Evolutionary conservation across 2,888 invertebrate species (phyloP), one percentile per base, ranked within the genome.

Genomic region (Esperia sulphurella): DNA sequence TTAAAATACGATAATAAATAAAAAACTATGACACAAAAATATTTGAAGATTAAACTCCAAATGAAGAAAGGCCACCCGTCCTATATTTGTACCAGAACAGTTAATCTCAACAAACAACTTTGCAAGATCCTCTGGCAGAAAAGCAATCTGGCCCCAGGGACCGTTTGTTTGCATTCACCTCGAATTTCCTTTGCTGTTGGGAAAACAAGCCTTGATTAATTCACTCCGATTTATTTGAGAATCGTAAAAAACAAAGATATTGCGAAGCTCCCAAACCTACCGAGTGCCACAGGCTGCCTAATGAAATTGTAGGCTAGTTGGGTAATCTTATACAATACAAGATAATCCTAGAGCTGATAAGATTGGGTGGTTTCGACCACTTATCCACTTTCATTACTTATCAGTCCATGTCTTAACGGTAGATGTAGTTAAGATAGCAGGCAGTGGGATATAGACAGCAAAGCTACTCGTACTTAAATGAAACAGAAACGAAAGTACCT

Each of bases 201-300:
- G 66, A 72, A 77, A 76, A 75, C 75, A 76, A 77, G 67, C 63
- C 60, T 66, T 76, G 71, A 81, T 81, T 76, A 76, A 80, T 79
- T 74, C 72, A 61, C 63, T 57, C 54, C 54, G 60, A 70, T 72
- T 75, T 75, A 68, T 74, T 69, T 68, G 51, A 53, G 51, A 56
- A 58, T 58, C 55, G 54, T 54, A 60, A 58, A 59, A 48, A 50
- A 40, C 40, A 50, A 43, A 47, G 28, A 29, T 46, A 41, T 37
- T 43, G 41, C 41, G 35, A n/a, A n/a, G 35, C 6, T n/a, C 35
- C 35, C 9, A 21, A 12, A 8, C 3, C 14, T 40, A 40, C 14
- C 12, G 8, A 4, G 38, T 38, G 38, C 38, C 12, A 14, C 8
- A 7, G 40, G 14, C 40, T 14, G 21, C 8, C 14, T 40, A 14